Percentiles rank a stretch among this genome's conserved stretches.
Conservation (phyloP, 2,113 vertebrate species). For the Hemiscyllium ocellatum region DNA sequence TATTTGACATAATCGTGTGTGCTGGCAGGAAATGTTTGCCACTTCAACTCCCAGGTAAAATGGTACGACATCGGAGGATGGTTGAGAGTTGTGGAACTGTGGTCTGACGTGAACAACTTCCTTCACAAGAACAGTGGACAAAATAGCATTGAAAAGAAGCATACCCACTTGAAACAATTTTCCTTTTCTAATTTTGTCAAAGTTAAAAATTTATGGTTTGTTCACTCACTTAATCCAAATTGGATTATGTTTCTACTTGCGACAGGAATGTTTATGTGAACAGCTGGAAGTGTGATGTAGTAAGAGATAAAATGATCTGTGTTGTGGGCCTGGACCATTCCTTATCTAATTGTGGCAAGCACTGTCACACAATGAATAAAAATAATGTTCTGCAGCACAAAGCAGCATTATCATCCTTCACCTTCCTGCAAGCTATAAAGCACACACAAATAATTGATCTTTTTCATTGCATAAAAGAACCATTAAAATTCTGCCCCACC, state of each 20-base stretch:
- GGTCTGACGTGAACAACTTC: neutral
- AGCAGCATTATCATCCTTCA: neutral
- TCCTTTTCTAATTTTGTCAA: neutral
- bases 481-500: neutral
- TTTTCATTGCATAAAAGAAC: neutral
- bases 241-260: neutral
- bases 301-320: neutral
- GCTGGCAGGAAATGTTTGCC: neutral
- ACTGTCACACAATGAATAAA: neutral
- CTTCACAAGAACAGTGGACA: neutral
- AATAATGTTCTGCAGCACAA: neutral
- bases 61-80: neutral
- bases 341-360: neutral
- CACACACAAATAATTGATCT: neutral
- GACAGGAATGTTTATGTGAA: neutral
- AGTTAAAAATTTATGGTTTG: neutral
- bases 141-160: neutral
- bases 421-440: neutral
- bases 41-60: neutral
- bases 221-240: neutral
- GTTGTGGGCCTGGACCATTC: too few relatives aligned
- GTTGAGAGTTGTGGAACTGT: neutral
- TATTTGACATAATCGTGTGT: neutral
- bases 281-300: neutral
- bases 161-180: neutral